Conservation (phyloP, 2,797 vertebrate species). For the Gorsachius magnificus region DNA sequence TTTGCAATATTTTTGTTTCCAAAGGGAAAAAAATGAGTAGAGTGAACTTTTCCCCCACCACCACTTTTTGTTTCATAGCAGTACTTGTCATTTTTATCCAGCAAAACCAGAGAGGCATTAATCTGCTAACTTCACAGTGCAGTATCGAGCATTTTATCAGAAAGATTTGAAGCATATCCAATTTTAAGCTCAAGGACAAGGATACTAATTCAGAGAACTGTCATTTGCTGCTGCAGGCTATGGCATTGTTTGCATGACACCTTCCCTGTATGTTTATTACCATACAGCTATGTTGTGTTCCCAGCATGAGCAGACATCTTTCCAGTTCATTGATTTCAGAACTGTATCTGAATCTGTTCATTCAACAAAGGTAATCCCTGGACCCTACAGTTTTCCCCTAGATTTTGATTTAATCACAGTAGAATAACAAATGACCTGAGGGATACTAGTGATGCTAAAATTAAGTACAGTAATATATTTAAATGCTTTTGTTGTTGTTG, state of each 20-base stretch:
- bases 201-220: slow-evolving; percentile 18
- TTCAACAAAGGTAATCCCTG: slow-evolving; percentile 75
- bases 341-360: slow-evolving; percentile 69
- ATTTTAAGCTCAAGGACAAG: slow-evolving; percentile 58
- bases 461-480: slow-evolving; percentile 67
- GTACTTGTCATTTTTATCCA: not conserved
- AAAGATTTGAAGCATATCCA: slow-evolving; percentile 47
- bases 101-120: not conserved
- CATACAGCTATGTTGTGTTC: slow-evolving; percentile 58
- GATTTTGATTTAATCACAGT: slow-evolving; percentile 64
- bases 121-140: not conserved
- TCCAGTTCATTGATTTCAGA: slow-evolving; percentile 69
- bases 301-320: slow-evolving; percentile 61
- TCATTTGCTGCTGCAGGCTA: slow-evolving; percentile 8
- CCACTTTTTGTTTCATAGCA: not conserved
- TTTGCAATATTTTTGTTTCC: slow-evolving; percentile 33
- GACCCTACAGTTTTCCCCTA: slow-evolving; percentile 68
- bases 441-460: slow-evolving; percentile 42
- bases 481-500: not conserved
- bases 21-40: not conserved
- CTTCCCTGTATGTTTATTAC: slow-evolving; percentile 68
- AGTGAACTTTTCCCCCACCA: not conserved
- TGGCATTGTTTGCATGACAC: slow-evolving; percentile 74
- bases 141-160: slow-evolving; percentile 37
- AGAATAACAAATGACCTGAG: slow-evolving; percentile 67